phyloP scores from a whole-genome alignment of 1,140 invertebrate species.

The Pseudomyrmex dendroicus region DNA sequence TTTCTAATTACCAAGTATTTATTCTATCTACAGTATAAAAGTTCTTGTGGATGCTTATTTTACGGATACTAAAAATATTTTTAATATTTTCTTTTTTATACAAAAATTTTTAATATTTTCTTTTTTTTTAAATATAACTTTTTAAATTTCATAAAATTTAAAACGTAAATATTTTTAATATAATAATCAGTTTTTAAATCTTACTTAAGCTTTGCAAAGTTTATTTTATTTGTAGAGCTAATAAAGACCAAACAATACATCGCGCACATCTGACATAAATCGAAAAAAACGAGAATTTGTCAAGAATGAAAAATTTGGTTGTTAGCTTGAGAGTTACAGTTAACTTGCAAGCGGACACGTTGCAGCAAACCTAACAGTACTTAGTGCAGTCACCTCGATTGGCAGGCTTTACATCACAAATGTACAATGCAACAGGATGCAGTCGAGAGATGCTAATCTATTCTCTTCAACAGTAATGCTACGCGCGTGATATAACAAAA shows the following conservation, averaged over 20 bases:
- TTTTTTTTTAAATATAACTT: too few species aligned
- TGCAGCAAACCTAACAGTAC: constrained; percentile 73
- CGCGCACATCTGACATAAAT: background rate
- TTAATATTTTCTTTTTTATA: background rate
- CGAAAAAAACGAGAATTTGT: background rate
- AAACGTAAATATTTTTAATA: too few species aligned
- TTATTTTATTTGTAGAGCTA: background rate
- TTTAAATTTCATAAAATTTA: too few species aligned
- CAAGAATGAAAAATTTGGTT: constrained; percentile 51
- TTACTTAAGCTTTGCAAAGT: background rate
- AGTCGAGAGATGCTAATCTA: constrained; percentile 13
- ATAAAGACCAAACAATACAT: constrained; percentile 1
- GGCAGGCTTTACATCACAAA: constrained; percentile 60
- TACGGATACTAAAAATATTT: background rate
- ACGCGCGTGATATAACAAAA: constrained; percentile 13
- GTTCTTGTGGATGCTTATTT: too few species aligned
- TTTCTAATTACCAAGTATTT: constrained; percentile 3
- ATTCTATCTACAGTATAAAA: background rate
- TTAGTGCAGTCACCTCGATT: constrained; percentile 61
- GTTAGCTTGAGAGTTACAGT: constrained; percentile 66
- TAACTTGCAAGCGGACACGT: constrained; percentile 47
- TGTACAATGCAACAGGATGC: constrained; percentile 67
- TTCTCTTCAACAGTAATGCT: constrained; percentile 38
- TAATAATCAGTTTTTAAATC: too few species aligned
- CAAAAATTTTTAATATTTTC: too few species aligned